phyloP scores from a whole-genome alignment of 2,113 vertebrate species.

The Labeo catla region DNA sequence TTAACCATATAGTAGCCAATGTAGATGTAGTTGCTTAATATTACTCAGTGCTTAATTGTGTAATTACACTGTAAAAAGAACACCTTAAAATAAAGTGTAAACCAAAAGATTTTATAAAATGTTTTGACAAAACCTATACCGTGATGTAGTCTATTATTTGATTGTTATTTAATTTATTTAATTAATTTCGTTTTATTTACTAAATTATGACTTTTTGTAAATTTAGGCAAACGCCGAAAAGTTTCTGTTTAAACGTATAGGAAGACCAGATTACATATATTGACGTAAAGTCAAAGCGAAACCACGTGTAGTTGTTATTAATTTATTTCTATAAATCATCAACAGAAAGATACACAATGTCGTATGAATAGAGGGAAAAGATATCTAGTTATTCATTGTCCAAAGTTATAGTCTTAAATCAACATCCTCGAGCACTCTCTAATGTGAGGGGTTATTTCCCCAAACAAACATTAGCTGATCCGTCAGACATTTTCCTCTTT shows the following conservation, averaged over 20 bases:
- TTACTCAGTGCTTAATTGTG: too few species aligned
- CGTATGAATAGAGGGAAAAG: conserved; percentile 85
- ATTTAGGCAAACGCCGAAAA: background rate
- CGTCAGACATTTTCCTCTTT: background rate
- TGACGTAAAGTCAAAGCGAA: conserved; percentile 70
- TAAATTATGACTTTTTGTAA: too few species aligned
- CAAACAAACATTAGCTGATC: conserved; percentile 71
- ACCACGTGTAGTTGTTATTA: conserved; percentile 94
- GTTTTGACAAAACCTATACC: too few species aligned
- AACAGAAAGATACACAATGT: conserved; percentile 93
- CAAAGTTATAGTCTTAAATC: conserved; percentile 82
- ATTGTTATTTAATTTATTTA: too few species aligned
- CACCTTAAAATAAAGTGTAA: too few species aligned
- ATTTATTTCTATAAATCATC: conserved; percentile 99
- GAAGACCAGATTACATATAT: background rate
- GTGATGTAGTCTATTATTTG: too few species aligned
- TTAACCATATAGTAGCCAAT: too few species aligned
- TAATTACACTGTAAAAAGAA: too few species aligned
- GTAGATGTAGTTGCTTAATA: too few species aligned
- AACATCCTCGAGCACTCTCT: conserved; percentile 71
- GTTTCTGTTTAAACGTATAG: background rate
- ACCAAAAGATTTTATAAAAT: too few species aligned
- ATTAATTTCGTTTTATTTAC: too few species aligned
- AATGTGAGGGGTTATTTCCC: conserved; percentile 60
- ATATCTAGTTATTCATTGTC: conserved; percentile 91